Percentiles rank a stretch among this genome's conserved stretches.
Conservation (phyloP, 2,113 vertebrate species). For the Uria aalge region DNA sequence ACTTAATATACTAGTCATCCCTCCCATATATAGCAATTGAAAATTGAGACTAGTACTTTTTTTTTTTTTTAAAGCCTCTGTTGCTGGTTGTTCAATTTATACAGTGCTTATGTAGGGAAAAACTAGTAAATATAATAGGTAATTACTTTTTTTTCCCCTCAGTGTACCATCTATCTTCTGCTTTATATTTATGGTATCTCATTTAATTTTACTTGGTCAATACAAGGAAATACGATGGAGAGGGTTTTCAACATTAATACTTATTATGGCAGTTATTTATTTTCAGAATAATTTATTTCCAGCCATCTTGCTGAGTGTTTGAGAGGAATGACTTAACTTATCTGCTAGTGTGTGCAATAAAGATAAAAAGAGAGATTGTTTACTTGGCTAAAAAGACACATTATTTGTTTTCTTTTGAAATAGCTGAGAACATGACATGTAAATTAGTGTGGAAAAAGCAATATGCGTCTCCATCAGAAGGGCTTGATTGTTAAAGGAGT, state of each 20-base stretch:
- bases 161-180: neutral
- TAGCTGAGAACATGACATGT: neutral
- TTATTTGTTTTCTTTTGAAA: constrained; percentile 49
- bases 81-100: neutral
- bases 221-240: constrained; percentile 5
- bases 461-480: neutral
- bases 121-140: neutral
- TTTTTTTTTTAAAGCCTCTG: neutral
- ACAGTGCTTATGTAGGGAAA: neutral
- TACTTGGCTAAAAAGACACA: neutral
- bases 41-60: neutral
- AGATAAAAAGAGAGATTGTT: constrained; percentile 52
- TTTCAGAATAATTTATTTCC: constrained; percentile 41
- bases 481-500: neutral
- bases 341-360: constrained; percentile 14
- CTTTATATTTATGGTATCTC: constrained; percentile 18
- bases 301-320: neutral
- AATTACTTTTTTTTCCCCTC: neutral
- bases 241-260: constrained; percentile 27
- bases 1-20: neutral
- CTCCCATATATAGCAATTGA: neutral
- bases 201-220: constrained; percentile 35
- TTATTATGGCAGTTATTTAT: constrained; percentile 24
- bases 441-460: constrained; percentile 2
- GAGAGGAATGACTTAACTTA: constrained; percentile 18